These are phyloP conservation scores for Brachionus paranguensis DNA, from an alignment of 1,140 invertebrate species.

Conservation along the genomic window DNA sequence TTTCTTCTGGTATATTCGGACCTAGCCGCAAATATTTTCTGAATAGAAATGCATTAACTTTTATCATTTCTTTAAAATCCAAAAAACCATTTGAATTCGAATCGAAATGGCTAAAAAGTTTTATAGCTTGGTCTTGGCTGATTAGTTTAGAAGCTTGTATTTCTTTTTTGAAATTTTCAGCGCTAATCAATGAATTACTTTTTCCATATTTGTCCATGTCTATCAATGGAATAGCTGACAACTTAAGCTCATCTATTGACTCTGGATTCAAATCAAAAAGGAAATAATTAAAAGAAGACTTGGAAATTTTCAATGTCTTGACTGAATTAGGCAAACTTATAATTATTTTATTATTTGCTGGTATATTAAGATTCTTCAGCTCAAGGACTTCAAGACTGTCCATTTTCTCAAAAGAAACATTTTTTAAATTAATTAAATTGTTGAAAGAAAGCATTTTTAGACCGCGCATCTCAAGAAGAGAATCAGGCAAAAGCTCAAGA, in stretches of 20 bases:
- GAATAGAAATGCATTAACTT: not conserved
- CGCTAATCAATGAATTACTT: not conserved
- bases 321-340: not conserved
- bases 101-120: not conserved
- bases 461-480: not conserved
- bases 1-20: not conserved
- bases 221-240: not conserved
- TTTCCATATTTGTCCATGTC: not conserved
- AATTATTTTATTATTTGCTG: not conserved
- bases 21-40: slow-evolving; percentile 5
- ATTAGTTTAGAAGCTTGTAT: not conserved
- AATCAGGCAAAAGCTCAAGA: not conserved
- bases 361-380: not conserved
- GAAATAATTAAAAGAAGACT: not conserved
- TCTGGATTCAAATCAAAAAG: not conserved
- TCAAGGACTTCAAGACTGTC: not conserved
- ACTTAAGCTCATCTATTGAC: not conserved
- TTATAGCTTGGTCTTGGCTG: not conserved
- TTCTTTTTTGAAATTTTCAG: not conserved
- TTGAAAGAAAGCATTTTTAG: not conserved
- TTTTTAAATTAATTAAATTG: not conserved
- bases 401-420: not conserved
- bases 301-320: not conserved
- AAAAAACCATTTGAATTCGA: slow-evolving; percentile 2
- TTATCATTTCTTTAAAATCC: not conserved